phyloP scores from a whole-genome alignment of 2,113 vertebrate genomes.

The Balaeniceps rex region DNA sequence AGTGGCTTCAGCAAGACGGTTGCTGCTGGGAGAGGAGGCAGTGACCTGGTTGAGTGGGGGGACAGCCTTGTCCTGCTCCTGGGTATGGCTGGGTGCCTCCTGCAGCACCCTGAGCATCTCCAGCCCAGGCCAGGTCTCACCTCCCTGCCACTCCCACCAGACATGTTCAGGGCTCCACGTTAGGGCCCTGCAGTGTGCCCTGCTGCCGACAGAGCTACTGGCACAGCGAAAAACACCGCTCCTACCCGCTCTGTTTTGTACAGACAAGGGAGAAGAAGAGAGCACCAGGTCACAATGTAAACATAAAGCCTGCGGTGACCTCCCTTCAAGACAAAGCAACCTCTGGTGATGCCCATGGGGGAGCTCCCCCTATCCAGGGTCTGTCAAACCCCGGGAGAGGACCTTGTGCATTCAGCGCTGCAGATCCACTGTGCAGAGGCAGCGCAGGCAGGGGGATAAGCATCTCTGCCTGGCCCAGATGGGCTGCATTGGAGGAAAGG shows the following conservation, averaged over 20 bases:
- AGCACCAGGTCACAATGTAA: not conserved
- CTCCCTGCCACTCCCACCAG: not conserved
- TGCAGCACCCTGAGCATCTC: not conserved
- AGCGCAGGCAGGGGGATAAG: not conserved
- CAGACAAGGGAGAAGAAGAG: not conserved
- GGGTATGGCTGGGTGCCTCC: not conserved
- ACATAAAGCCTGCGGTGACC: not conserved
- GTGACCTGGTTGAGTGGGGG: not conserved
- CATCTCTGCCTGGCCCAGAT: rapidly evolving
- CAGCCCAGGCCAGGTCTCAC: not conserved
- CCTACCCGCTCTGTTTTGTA: not conserved
- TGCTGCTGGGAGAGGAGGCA: not conserved
- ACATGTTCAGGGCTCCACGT: not conserved
- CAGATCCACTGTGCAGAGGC: not conserved
- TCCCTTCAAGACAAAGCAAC: not conserved
- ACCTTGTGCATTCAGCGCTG: not conserved
- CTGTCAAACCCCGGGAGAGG: not conserved
- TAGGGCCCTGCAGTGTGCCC: not conserved
- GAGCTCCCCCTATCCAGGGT: not conserved
- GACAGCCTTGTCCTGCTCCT: not conserved
- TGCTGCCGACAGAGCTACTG: not conserved
- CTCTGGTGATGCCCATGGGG: rapidly evolving
- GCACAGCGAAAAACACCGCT: rapidly evolving
- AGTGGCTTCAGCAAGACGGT: rapidly evolving
- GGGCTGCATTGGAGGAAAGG: not conserved